phyloP scores from a whole-genome alignment of 2,113 vertebrate genomes.

The Pogonocichla stellata region DNA sequence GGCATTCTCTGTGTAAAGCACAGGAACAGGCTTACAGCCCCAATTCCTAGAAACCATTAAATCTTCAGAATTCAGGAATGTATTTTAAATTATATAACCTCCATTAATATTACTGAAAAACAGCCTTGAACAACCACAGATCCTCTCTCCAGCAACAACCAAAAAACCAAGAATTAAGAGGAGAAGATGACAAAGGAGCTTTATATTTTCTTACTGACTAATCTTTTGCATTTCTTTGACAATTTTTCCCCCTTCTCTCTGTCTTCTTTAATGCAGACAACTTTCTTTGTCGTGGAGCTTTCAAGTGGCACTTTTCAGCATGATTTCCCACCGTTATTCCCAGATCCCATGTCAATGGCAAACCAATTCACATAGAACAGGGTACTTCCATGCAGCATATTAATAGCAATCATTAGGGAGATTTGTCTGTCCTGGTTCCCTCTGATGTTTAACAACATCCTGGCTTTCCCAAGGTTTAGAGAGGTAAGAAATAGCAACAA shows the following conservation, averaged over 20 bases:
- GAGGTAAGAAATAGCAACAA: neutral
- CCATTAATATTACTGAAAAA: neutral
- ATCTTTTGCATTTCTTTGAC: neutral
- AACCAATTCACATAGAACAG: neutral
- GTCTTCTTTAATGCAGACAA: neutral
- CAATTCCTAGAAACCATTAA: neutral
- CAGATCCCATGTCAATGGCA: neutral
- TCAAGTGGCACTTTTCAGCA: conserved; percentile 9
- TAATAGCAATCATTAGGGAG: neutral
- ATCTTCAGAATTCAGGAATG: neutral
- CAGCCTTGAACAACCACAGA: neutral
- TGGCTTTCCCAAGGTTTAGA: neutral
- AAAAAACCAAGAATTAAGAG: neutral
- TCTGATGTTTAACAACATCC: neutral
- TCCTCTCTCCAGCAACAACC: neutral
- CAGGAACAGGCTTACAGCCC: neutral
- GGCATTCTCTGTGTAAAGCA: neutral
- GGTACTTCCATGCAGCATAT: neutral
- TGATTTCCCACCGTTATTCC: conserved; percentile 4
- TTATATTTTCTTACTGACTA: neutral
- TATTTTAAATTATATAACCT: neutral
- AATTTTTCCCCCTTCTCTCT: rapidly evolving
- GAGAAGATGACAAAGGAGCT: rapidly evolving
- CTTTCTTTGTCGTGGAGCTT: neutral
- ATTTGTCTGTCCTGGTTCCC: neutral